These are phyloP conservation scores for Coregonus sp. DNA, from an alignment of 2,797 vertebrate species.

Conservation along the genomic window DNA sequence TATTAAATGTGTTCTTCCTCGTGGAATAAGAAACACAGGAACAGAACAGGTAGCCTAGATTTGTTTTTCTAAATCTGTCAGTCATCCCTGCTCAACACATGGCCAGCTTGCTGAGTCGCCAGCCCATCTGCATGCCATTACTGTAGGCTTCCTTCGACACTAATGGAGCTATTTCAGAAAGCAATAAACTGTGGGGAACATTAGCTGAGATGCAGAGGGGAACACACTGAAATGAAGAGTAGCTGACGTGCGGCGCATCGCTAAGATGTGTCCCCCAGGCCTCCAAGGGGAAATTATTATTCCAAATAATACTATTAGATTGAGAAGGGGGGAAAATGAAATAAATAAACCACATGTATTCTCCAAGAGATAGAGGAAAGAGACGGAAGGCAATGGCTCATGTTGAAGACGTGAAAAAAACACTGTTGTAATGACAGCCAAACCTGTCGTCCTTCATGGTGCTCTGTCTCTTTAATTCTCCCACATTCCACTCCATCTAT, in stretches of 20 bases:
- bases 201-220: constrained; percentile 59
- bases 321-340: constrained; percentile 15
- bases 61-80: constrained; percentile 42
- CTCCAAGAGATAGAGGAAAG: not conserved
- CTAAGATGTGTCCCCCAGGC: constrained; percentile 36
- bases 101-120: constrained; percentile 35
- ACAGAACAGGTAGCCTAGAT: not conserved
- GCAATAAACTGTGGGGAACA: constrained; percentile 59
- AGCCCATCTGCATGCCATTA: constrained; percentile 60
- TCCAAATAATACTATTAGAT: constrained; percentile 48
- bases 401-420: not conserved
- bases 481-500: constrained; percentile 7
- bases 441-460: not conserved
- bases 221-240: constrained; percentile 54
- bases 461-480: constrained; percentile 7
- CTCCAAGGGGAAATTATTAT: constrained; percentile 17
- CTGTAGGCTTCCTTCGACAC: constrained; percentile 31
- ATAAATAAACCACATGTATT: not conserved
- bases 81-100: constrained; percentile 43
- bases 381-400: not conserved
- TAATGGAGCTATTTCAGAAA: constrained; percentile 64
- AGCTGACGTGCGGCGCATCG: constrained; percentile 34
- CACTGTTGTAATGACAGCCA: not conserved
- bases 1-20: not conserved
- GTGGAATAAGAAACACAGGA: not conserved